phyloP scores from a whole-genome alignment of 2,888 invertebrate species.

The Minunthozetes semirufus region DNA sequence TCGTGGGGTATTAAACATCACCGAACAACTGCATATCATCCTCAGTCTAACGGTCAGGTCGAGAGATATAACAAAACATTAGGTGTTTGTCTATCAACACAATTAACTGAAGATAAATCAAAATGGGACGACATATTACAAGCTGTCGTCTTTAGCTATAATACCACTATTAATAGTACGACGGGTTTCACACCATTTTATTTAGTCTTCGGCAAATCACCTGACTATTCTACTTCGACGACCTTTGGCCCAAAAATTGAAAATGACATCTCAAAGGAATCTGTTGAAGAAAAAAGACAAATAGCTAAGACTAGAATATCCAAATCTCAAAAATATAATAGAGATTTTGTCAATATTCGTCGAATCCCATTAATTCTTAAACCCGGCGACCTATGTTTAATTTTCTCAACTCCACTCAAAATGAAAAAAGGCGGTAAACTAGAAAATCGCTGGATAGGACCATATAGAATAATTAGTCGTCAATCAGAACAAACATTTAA shows the following conservation, averaged over 20 bases:
- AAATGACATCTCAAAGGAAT: background rate
- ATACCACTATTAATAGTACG: conserved; percentile 39
- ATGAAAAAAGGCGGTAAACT: conserved; percentile 18
- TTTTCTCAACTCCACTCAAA: background rate
- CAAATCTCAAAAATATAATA: background rate
- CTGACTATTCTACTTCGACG: conserved; percentile 5
- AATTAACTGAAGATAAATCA: conserved; percentile 35
- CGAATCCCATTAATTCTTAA: background rate
- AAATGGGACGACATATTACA: conserved; percentile 41
- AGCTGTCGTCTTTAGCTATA: conserved; percentile 40
- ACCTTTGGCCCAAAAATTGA: no score
- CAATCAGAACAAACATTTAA: background rate
- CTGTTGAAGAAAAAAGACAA: background rate
- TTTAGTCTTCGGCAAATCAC: conserved; percentile 40
- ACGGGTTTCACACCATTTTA: conserved; percentile 41
- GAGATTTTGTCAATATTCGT: background rate
- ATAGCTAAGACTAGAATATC: background rate
- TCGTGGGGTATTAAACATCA: background rate
- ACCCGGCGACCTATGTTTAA: background rate
- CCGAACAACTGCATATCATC: conserved; percentile 21
- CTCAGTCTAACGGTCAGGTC: background rate
- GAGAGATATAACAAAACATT: conserved; percentile 38
- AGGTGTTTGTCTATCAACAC: conserved; percentile 38
- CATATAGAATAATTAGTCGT: background rate
- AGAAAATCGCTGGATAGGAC: background rate